A percentile compares a stretch with the other conserved stretches of the same genome.
These are phyloP conservation scores for Dascyllus trimaculatus DNA, from an alignment of 2,113 vertebrate species.

Conservation along the genomic window DNA sequence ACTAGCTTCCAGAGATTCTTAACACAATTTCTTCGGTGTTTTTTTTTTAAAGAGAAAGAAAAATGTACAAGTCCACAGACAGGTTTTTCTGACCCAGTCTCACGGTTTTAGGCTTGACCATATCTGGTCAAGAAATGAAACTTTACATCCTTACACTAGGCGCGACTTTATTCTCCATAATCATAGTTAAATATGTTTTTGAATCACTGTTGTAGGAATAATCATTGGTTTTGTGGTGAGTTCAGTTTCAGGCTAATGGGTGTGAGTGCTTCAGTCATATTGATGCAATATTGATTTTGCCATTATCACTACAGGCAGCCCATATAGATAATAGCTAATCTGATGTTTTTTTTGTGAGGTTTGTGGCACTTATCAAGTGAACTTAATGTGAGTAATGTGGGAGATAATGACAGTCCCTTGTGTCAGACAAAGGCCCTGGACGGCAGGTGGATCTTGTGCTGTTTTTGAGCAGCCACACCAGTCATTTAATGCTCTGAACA, in stretches of 20 bases:
- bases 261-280: slow-evolving; percentile 42
- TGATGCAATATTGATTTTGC: slow-evolving; percentile 64
- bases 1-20: background rate
- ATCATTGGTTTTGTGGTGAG: background rate
- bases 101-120: background rate
- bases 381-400: slow-evolving; percentile 7
- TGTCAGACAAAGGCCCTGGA: slow-evolving; percentile 67
- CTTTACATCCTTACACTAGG: background rate
- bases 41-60: slow-evolving; percentile 5
- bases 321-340: slow-evolving; percentile 19
- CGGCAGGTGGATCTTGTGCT: slow-evolving; percentile 74
- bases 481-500: slow-evolving; percentile 29
- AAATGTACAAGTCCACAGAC: slow-evolving; percentile 25
- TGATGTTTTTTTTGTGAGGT: slow-evolving; percentile 17
- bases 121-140: slow-evolving; percentile 23
- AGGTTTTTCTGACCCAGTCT: slow-evolving; percentile 17
- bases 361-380: background rate
- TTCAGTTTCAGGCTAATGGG: slow-evolving; percentile 41
- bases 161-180: background rate
- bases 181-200: background rate
- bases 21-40: background rate
- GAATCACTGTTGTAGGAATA: background rate
- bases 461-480: slow-evolving; percentile 41
- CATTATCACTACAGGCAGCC: slow-evolving; percentile 36
- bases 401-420: slow-evolving; percentile 42